A percentile compares a stretch with the other conserved stretches of the same genome.
Evolutionary conservation across 2,797 vertebrate species (phyloP).

Genomic region (Phalanger gymnotis): DNA sequence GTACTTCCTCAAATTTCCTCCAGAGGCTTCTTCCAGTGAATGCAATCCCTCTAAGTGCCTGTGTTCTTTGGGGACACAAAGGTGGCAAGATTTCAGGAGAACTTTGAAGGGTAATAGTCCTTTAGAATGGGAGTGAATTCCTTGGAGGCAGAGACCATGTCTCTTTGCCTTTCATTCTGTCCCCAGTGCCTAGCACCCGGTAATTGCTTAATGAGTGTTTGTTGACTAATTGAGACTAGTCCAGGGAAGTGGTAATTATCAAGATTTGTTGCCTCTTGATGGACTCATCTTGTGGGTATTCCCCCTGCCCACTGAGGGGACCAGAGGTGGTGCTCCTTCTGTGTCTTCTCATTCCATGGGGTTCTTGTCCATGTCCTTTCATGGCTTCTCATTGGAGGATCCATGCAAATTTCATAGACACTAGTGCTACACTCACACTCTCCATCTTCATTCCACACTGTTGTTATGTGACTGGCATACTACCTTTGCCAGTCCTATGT

Average conservation of each 20-base stretch:
- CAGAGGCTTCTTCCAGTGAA: background rate
- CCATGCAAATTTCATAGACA: background rate
- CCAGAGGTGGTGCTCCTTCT: background rate
- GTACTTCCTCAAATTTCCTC: background rate
- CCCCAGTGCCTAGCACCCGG: background rate
- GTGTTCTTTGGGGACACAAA: background rate
- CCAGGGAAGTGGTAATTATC: background rate
- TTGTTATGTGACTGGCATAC: background rate
- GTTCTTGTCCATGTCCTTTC: background rate
- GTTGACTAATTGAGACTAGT: background rate
- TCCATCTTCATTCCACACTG: background rate
- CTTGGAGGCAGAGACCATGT: too few species aligned
- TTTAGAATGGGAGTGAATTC: background rate
- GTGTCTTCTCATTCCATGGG: background rate
- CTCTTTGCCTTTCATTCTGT: background rate
- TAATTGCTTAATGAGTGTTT: background rate
- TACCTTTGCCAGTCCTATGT: background rate
- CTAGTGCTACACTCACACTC: background rate
- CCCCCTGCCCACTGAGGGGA: background rate
- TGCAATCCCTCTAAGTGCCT: background rate
- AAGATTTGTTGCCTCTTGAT: background rate
- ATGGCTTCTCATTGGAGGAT: background rate
- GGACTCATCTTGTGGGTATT: background rate
- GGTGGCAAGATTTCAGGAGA: background rate
- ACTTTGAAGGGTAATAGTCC: background rate